Percentiles rank a stretch among this genome's conserved stretches.
These are phyloP conservation scores for Leucania comma DNA, from an alignment of 2,888 invertebrate species.

Conservation along the genomic window DNA sequence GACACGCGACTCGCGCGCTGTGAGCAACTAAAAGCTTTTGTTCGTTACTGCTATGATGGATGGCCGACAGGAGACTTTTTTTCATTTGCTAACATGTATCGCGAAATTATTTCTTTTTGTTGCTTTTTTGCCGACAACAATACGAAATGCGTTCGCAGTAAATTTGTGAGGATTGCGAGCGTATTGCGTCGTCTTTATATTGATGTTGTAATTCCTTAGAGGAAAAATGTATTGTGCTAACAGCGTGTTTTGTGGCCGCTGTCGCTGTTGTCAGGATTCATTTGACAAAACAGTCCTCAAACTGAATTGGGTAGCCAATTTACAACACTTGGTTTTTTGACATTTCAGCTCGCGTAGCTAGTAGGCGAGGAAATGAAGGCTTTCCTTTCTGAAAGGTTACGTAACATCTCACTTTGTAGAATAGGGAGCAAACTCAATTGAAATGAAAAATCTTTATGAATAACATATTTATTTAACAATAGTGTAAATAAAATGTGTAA, in stretches of 20 bases:
- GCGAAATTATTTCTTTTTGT: slow-evolving; percentile 65
- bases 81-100: slow-evolving; percentile 71
- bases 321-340: slow-evolving; percentile 6
- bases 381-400: background rate
- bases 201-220: slow-evolving; percentile 38
- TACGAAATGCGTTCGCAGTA: slow-evolving; percentile 45
- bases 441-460: background rate
- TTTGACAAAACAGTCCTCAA: slow-evolving; percentile 13
- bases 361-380: background rate
- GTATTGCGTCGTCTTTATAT: slow-evolving; percentile 34
- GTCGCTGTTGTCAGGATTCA: background rate
- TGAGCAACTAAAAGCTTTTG: slow-evolving; percentile 73
- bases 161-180: slow-evolving; percentile 49
- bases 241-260: slow-evolving; percentile 8
- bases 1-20: slow-evolving; percentile 55
- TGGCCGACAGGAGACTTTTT: slow-evolving; percentile 68
- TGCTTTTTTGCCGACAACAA: slow-evolving; percentile 54
- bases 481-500: background rate
- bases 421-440: background rate
- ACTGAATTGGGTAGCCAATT: slow-evolving; percentile 1
- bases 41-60: slow-evolving; percentile 71
- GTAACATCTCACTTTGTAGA: background rate
- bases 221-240: slow-evolving; percentile 23
- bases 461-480: no score
- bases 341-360: background rate